A percentile compares a stretch with the other conserved stretches of the same genome.
Conservation (phyloP, 2,797 vertebrate species). For the Delichon dasypus region DNA sequence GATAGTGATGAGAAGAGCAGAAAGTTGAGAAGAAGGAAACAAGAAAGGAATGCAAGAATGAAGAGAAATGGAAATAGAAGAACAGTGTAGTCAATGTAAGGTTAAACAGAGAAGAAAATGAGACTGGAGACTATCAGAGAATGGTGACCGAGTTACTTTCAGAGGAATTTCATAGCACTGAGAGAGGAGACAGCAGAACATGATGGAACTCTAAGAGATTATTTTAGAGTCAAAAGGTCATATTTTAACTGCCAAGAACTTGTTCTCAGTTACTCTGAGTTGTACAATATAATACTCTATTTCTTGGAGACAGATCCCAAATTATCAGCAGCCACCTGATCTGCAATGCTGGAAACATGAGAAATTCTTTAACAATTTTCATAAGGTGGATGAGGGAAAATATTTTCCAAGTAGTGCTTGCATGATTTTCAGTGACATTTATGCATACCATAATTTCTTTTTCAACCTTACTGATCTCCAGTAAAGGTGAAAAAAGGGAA, state of each 20-base stretch:
- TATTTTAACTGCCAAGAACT: not conserved
- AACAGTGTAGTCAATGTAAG: not conserved
- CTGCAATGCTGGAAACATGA: not conserved
- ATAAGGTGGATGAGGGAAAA: not conserved
- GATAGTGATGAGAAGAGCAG: not conserved
- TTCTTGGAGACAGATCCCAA: not conserved
- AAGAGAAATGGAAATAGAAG: not conserved
- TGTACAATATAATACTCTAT: not conserved
- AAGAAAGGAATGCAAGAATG: not conserved
- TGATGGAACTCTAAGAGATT: not conserved
- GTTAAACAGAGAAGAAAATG: not conserved
- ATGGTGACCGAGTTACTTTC: not conserved
- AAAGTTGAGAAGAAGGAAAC: not conserved
- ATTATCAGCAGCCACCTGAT: slow-evolving; percentile 2
- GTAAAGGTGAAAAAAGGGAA: not conserved
- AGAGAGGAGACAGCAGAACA: not conserved
- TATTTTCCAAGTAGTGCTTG: not conserved
- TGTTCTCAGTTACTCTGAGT: not conserved
- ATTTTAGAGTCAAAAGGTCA: not conserved
- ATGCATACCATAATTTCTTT: not conserved
- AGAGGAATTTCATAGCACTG: not conserved
- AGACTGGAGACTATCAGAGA: not conserved
- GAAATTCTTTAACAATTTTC: not conserved
- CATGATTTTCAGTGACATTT: not conserved
- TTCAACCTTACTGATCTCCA: not conserved